Conservation (phyloP, 2,797 vertebrate genomes). For the Sebastes wilsoni region DNA sequence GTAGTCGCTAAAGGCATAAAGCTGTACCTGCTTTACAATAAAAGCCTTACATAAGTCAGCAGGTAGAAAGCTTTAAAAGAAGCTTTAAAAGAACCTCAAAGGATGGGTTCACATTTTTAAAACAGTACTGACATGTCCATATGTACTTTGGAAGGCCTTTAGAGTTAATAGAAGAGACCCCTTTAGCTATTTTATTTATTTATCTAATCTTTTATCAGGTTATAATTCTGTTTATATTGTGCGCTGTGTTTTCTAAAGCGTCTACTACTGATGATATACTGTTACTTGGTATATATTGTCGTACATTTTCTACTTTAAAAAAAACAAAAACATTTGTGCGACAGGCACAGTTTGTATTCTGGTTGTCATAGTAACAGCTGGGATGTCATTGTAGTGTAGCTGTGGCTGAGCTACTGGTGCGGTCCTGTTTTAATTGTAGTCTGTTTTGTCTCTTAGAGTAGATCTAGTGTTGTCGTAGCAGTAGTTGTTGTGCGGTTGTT, state of each 20-base stretch:
- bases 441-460: not conserved
- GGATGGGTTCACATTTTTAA: not conserved
- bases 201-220: not conserved
- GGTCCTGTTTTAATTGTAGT: not conserved
- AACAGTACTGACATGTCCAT: not conserved
- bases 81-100: not conserved
- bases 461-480: not conserved
- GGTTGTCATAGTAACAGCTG: not conserved
- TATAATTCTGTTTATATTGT: no score
- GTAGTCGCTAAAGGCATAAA: not conserved
- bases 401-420: not conserved
- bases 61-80: not conserved
- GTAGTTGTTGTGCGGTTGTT: not conserved
- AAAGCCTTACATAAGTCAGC: not conserved
- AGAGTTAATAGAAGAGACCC: not conserved
- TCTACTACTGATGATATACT: not conserved
- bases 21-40: not conserved
- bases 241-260: not conserved
- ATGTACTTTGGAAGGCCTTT: not conserved
- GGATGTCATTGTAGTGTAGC: not conserved
- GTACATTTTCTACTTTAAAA: no score
- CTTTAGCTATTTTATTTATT: not conserved
- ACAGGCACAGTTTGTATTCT: not conserved
- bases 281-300: not conserved
- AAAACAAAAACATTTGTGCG: no score